Evolutionary conservation across 2,888 invertebrate species (phyloP).

Genomic region (Calephelis perditalis): DNA sequence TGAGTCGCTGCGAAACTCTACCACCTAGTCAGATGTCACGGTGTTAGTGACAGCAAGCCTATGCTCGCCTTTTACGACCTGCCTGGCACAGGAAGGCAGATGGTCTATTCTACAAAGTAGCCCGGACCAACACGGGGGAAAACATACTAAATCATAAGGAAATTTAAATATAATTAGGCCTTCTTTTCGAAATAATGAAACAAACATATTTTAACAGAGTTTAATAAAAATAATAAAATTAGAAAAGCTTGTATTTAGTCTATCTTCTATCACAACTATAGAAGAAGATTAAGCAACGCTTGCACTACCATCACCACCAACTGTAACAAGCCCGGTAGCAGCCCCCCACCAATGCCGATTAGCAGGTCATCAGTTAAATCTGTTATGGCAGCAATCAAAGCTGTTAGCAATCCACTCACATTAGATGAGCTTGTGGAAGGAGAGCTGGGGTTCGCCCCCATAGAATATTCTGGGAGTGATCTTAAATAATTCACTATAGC

Average conservation of each 20-base stretch:
- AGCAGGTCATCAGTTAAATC: conserved; percentile 58
- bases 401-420: conserved; percentile 51
- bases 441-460: conserved; percentile 56
- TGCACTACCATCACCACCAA: conserved; percentile 57
- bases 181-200: too few species aligned
- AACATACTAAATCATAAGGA: too few species aligned
- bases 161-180: too few species aligned
- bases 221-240: too few species aligned
- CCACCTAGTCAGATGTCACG: too few species aligned
- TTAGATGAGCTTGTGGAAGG: conserved; percentile 45
- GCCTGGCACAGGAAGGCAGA: too few species aligned
- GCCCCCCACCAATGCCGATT: conserved; percentile 53
- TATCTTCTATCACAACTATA: conserved; percentile 32
- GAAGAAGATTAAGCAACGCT: conserved; percentile 46
- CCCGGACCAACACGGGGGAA: accelerated
- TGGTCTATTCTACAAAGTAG: background rate
- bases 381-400: conserved; percentile 45
- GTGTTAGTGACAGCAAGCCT: too few species aligned
- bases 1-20: too few species aligned
- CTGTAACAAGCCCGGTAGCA: conserved; percentile 58
- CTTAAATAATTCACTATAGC: conserved; percentile 65
- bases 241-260: too few species aligned
- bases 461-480: conserved; percentile 57
- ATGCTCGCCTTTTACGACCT: too few species aligned
- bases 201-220: too few species aligned